phyloP scores from a whole-genome alignment of 2,113 vertebrate species.

The Chlorodrepanis virens region DNA sequence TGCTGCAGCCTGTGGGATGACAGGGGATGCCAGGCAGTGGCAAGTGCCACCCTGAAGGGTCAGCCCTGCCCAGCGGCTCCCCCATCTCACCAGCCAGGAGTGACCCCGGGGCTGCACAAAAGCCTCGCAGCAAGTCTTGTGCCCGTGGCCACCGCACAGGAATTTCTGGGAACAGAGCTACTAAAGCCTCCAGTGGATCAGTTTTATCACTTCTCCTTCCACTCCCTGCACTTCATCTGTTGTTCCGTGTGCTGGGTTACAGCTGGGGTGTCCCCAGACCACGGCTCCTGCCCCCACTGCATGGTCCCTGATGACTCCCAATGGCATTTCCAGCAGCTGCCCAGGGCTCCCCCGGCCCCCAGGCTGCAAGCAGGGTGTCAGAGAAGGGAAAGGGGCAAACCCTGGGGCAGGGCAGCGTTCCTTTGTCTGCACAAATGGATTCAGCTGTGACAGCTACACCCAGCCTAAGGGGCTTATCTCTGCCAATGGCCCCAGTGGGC shows the following conservation, averaged over 20 bases:
- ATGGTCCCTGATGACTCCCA: accelerated
- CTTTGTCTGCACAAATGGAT: accelerated
- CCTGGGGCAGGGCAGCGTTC: background rate
- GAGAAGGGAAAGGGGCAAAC: background rate
- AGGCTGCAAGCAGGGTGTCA: too few relatives aligned
- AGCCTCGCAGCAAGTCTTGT: background rate
- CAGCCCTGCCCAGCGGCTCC: background rate
- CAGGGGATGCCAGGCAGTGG: background rate
- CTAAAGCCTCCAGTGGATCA: background rate
- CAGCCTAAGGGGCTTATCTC: accelerated
- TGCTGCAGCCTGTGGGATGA: background rate
- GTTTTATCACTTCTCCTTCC: background rate
- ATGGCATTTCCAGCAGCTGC: accelerated
- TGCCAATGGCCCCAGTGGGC: background rate
- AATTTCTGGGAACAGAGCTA: background rate
- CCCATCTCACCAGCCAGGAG: accelerated
- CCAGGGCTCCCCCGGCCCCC: background rate
- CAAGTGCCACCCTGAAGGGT: background rate
- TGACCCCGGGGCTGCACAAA: accelerated
- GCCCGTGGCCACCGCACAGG: background rate
- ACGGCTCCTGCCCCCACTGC: accelerated
- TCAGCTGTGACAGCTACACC: background rate
- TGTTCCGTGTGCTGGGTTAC: background rate
- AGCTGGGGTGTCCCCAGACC: accelerated
- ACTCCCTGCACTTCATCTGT: too few relatives aligned